Base-by-base conservation (phyloP, 2,797 vertebrate genomes). In the Gallinago solitaria region DNA sequence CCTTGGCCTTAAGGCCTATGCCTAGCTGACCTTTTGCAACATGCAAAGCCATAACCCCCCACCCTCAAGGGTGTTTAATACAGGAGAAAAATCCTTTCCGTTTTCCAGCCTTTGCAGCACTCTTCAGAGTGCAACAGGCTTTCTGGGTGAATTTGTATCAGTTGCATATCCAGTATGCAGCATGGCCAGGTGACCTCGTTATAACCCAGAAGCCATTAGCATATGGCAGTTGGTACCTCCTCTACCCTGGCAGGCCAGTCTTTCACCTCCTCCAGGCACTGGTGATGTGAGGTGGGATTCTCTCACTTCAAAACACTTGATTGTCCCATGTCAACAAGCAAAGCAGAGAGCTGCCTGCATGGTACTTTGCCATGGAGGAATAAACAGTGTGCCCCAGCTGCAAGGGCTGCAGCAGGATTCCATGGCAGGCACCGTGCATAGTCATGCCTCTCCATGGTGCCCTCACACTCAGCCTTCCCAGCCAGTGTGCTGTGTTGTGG, bases 361-460 rank as follows among this genome's bases (percentile, higher is more conserved):
- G 16, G 24, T 43, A 6, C 41, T 24, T n/a, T 56, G 30, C 56
- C 23, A 18, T 6, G 39, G 50, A 45, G 37, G 9, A 5, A 39
- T 56, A 33, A 50, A 3, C 15, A 8, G 27, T 45, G 41, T 24
- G 16, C 6, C 23, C 32, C 30, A 53, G 16, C 47, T 45, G 39
- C 33, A 20, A 41, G 9, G 18, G 33, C 39, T 63, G 76, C 28
- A 45, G 41, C 3, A 2, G 30, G 48, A 35, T 39, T 82, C 33
- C 37, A 28, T 25, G 39, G 27, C 12, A 81, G 28, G 12, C 27
- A 56, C 27, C 1, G 1, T 32, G 50, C 43, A 60, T 2, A 67
- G 32, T n/a, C 24, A 24, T 30, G 27, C 32, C 15, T 25, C 65
- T 54, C 28, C 53, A n/a, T 1, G 0, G 4, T 3, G 5, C 13